Evolutionary conservation across 2,797 vertebrate genomes (phyloP), one percentile per base, ranked within the genome.

Genomic region (Adrianichthys oophorus): DNA sequence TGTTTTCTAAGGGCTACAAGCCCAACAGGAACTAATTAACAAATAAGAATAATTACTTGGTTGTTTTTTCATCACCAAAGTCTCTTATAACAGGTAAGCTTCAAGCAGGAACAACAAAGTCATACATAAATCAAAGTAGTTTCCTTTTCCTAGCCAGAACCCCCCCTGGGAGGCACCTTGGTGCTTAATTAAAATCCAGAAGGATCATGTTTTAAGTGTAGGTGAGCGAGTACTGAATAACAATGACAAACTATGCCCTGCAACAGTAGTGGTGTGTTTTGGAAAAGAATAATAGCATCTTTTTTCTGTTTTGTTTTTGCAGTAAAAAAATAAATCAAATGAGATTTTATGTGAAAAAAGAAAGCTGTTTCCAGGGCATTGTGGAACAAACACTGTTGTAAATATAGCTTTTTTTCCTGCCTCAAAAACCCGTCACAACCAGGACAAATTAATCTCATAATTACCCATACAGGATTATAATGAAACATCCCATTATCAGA

Each of bases 141-240:
- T 92, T 89, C 87, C 86, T 91, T 88, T 90, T 89, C 90, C 90
- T 90, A 87, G 87, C 82, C 79, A 68, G 75, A 84, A 56, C 77
- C 91, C 91, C 91, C 91, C 89, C 82, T 83, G 90, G 90, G 91
- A 92, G 84, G 79, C 86, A 91, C 89, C 89, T 89, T 84, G 86
- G 89, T 87, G 90, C 89, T 92, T 93, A 91, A 94, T 93, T 94
- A 93, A 92, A 92, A 93, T 92, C 90, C 90, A 92, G 90, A 90
- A 92, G 90, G 90, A 92, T 92, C 91, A 89, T 89, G 90, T 92
- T 93, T 92, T 92, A 93, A 92, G 90, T 90, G 85, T 87, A 92
- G 92, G 89, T 92, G 90, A 92, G 83, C 72, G 69, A 91, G 85
- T 83, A 73, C 89, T 84, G 91, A 91, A 92, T 92, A 92, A 92